A percentile compares a stretch with the other conserved stretches of the same genome.
Evolutionary conservation across 2,797 vertebrate species (phyloP).

Genomic region (Picus viridis): DNA sequence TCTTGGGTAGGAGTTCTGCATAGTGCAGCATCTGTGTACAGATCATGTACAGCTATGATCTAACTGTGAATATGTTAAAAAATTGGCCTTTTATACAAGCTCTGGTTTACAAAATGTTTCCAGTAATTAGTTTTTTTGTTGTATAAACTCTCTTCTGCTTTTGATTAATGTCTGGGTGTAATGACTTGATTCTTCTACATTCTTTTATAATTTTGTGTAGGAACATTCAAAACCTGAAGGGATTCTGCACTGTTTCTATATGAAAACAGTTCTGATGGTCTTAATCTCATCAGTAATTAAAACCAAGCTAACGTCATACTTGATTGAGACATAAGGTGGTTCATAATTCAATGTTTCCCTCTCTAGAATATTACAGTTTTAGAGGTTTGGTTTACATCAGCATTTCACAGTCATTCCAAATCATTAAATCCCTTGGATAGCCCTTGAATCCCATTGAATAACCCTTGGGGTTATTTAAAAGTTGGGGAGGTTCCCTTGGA

Average conservation of each 20-base stretch:
- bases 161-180: not conserved
- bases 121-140: not conserved
- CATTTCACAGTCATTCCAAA: not conserved
- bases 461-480: rapidly evolving
- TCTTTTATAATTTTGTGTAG: not conserved
- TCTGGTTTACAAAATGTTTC: not conserved
- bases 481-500: not conserved
- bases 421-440: not conserved
- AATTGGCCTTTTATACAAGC: not conserved
- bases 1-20: not conserved
- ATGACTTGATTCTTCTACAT: not conserved
- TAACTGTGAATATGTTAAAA: not conserved
- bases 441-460: too few relatives aligned
- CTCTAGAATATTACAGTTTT: not conserved
- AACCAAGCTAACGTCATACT: conserved; percentile 8
- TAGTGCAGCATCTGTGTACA: rapidly evolving
- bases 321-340: not conserved
- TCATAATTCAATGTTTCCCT: not conserved
- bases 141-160: not conserved
- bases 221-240: not conserved
- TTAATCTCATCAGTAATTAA: conserved; percentile 30
- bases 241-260: not conserved
- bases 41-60: not conserved
- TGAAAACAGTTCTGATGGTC: not conserved
- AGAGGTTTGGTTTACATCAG: not conserved